A percentile compares a stretch with the other conserved stretches of the same genome.
phyloP scores from a whole-genome alignment of 2,113 vertebrate genomes.

The Phocoena phocoena region DNA sequence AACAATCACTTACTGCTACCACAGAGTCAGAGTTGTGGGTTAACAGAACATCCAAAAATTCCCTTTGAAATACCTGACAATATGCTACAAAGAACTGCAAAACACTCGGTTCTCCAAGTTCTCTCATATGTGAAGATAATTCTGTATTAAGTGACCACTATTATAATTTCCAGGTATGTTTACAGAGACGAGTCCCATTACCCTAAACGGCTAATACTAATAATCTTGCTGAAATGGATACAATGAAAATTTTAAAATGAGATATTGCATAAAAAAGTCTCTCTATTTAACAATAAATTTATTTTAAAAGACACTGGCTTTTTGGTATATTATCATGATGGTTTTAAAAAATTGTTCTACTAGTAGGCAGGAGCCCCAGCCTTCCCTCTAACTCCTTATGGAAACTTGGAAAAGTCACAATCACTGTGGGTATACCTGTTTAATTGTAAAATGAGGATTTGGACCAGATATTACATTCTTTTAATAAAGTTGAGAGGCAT shows the following conservation, averaged over 20 bases:
- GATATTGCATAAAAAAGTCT: background rate
- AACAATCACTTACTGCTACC: background rate
- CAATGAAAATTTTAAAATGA: background rate
- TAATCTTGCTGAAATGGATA: background rate
- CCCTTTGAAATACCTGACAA: background rate
- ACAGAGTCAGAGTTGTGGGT: background rate
- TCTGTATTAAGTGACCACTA: background rate
- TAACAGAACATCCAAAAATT: background rate
- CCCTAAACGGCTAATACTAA: background rate
- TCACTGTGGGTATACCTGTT: background rate
- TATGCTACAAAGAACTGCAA: background rate
- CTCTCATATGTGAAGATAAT: background rate
- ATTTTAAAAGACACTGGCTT: background rate
- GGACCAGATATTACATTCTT: background rate
- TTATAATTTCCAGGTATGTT: background rate
- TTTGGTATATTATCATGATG: background rate
- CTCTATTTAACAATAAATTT: background rate
- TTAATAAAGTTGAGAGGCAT: background rate
- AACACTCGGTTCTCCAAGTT: background rate
- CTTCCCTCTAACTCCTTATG: background rate
- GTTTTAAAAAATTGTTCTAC: background rate
- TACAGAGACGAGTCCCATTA: background rate
- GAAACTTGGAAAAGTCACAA: background rate
- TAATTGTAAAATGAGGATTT: background rate
- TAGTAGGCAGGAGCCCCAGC: background rate